phyloP scores from a whole-genome alignment of 2,113 vertebrate genomes.

The Oncorhynchus nerka region DNA sequence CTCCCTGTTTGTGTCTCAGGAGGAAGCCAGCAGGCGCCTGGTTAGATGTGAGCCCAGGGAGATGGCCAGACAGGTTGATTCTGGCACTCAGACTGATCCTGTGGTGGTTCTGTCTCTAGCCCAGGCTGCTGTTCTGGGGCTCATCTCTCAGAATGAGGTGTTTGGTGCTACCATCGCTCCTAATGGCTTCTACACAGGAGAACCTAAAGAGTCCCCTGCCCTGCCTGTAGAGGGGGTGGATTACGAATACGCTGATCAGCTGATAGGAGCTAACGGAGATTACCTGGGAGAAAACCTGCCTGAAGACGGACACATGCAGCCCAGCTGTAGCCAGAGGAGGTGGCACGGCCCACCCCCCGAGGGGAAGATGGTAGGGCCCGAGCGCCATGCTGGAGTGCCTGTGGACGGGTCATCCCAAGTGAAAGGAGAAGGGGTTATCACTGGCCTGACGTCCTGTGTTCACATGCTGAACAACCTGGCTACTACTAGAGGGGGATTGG shows the following conservation, averaged over 20 bases:
- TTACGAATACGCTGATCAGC: slow-evolving; percentile 77
- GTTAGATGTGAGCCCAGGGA: slow-evolving; percentile 76
- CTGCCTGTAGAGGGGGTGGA: slow-evolving; percentile 69
- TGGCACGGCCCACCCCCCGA: slow-evolving; percentile 60
- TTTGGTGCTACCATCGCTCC: slow-evolving; percentile 91
- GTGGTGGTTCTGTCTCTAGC: slow-evolving; percentile 97
- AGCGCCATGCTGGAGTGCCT: slow-evolving; percentile 58
- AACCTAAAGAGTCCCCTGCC: slow-evolving; percentile 76
- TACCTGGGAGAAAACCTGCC: slow-evolving; percentile 73
- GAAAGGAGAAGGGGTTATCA: slow-evolving; percentile 67
- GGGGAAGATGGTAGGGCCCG: slow-evolving; percentile 72
- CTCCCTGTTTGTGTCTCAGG: slow-evolving; percentile 53
- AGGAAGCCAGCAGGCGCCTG: slow-evolving; percentile 77
- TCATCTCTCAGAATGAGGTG: slow-evolving; percentile 93
- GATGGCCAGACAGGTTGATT: slow-evolving; percentile 91
- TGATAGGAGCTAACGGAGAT: slow-evolving; percentile 79
- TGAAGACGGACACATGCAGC: slow-evolving; percentile 73
- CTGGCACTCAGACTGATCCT: slow-evolving; percentile 93
- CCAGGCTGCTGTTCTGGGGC: slow-evolving; percentile 90
- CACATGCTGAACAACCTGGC: slow-evolving; percentile 73
- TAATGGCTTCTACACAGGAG: slow-evolving; percentile 84
- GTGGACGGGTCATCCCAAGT: slow-evolving; percentile 61
- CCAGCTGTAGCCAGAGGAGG: slow-evolving; percentile 70
- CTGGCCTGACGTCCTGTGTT: slow-evolving; percentile 65
- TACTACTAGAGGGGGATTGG: slow-evolving; percentile 72